Base-by-base conservation (phyloP, 2,888 invertebrate genomes). In the Drosophila affinis region DNA sequence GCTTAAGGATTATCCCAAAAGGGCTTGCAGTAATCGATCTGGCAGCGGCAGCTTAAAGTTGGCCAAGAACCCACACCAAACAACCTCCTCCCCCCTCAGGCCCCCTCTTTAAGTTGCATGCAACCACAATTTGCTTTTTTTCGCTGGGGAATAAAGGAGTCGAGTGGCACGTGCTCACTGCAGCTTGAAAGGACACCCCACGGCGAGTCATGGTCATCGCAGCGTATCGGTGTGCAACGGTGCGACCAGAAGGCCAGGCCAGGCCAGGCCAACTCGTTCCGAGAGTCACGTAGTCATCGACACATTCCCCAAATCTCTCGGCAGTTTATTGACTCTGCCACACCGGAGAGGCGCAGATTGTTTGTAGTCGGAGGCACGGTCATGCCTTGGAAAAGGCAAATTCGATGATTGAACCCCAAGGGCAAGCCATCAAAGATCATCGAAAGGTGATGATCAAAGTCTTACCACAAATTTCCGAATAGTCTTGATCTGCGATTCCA, bases 281-380 rank as follows among this genome's bases (percentile, higher is more conserved):
- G 53, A 70, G 72, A 63, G 86, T 82, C 81, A 82, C 88, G 86
- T 87, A 82, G 79, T 82, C 85, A 87, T 72, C 88, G 79, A 68
- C 69, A 74, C 76, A 81, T 81, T 84, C 85, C 81, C 75, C 27
- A 61, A 73, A 63, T 53, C 78, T 61, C 73, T 56, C 58, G 63
- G 62, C 86, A 75, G 81, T 81, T 82, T 85, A 85, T 85, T 74
- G 77, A 81, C 82, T 85, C 64, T 71, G 39, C 14, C 29, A 39
- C 7, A 39, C 7, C n/a, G 14, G 86, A 29, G 29, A 29, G 1
- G 29, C 29, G 7, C 7, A 9, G 29, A 29, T 29, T 29, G 29
- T 29, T 29, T 7, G 29, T 29, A 9, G 29, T 29, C 2, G 7
- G 29, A 9, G 29, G 29, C 29, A 9, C 29, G 29, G 29, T 29